Conservation (phyloP, 2,888 invertebrate genomes). For the Andrena trimmerana region DNA sequence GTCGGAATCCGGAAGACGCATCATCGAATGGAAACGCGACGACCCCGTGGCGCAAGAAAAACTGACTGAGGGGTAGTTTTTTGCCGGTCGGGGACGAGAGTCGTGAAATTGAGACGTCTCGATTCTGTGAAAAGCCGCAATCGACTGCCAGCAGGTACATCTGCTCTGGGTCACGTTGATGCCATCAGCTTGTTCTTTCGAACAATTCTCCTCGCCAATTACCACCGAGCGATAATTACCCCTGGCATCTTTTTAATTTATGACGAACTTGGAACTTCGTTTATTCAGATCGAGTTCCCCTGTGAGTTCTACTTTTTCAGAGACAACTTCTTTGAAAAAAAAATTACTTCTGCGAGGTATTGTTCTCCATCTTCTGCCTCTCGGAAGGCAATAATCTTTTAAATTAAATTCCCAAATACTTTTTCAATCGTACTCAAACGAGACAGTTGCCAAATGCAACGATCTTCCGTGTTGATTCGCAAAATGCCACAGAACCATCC, state of each 20-base stretch:
- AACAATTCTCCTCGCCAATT: not conserved
- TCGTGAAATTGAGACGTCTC: constrained; percentile 84
- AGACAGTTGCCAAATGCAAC: constrained; percentile 5
- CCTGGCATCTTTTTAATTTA: not conserved
- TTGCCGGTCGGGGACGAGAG: constrained; percentile 53
- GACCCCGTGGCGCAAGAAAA: constrained; percentile 40
- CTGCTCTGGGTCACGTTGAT: constrained; percentile 66
- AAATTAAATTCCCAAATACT: not conserved
- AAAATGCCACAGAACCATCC: not conserved
- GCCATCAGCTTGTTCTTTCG: not conserved
- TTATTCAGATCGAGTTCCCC: not conserved
- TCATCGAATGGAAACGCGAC: constrained; percentile 55
- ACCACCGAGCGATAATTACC: not conserved
- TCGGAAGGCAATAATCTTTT: not conserved
- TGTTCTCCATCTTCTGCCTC: not conserved
- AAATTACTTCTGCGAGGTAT: too few species aligned
- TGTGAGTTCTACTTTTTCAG: too few species aligned
- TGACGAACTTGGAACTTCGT: not conserved
- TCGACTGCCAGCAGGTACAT: constrained; percentile 82
- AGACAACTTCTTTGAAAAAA: too few species aligned
- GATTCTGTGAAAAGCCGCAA: constrained; percentile 82
- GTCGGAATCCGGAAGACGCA: constrained; percentile 56
- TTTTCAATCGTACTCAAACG: too few species aligned
- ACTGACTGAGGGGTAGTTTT: constrained; percentile 66
- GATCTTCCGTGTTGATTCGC: not conserved